Percentiles rank a stretch among this genome's conserved stretches.
These are phyloP conservation scores for Hemiprocne comata DNA, from an alignment of 2,113 vertebrate species.

Conservation along the genomic window DNA sequence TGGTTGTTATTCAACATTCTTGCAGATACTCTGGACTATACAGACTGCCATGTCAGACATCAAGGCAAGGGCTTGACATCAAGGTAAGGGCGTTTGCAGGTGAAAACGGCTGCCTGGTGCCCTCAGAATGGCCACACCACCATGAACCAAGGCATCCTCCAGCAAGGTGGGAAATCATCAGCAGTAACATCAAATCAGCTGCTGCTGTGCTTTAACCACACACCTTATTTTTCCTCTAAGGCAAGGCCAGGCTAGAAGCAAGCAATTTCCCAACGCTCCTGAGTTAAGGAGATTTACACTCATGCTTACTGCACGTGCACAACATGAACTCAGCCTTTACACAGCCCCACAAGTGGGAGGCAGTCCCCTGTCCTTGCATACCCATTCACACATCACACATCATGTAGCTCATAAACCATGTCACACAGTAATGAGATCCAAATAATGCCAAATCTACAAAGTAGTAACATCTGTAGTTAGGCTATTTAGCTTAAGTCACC, in stretches of 20 bases:
- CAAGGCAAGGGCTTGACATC: not conserved
- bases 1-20: not conserved
- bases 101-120: not conserved
- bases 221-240: not conserved
- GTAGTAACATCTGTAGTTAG: not conserved
- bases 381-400: not conserved
- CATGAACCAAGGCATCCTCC: not conserved
- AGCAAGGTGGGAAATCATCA: not conserved
- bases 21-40: not conserved
- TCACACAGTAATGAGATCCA: not conserved
- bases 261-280: not conserved
- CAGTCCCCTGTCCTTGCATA: not conserved
- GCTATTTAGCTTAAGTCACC: slow-evolving; percentile 1
- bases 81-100: not conserved
- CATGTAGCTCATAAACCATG: slow-evolving; percentile 1
- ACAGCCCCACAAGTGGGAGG: not conserved
- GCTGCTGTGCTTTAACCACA: not conserved
- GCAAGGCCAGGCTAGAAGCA: not conserved
- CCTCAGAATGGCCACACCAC: not conserved
- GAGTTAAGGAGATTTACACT: not conserved
- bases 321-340: not conserved
- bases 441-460: not conserved
- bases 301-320: not conserved
- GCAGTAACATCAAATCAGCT: not conserved
- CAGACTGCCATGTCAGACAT: not conserved